Conservation (phyloP, 2,113 vertebrate species). For the Ancistrus triradiatus region DNA sequence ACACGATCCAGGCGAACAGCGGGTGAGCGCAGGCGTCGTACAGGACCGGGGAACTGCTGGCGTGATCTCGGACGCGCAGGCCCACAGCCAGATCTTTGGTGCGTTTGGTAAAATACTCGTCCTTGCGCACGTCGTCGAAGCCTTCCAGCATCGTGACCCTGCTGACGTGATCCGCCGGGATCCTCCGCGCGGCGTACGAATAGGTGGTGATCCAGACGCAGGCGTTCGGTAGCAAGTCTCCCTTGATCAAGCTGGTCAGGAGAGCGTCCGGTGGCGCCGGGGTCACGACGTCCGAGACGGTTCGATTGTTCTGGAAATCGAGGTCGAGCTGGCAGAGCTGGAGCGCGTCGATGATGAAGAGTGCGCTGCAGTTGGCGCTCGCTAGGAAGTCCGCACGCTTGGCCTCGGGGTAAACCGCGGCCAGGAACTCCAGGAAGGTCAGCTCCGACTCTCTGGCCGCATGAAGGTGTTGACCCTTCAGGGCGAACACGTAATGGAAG, state of each 20-base stretch:
- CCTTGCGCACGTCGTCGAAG: conserved; percentile 58
- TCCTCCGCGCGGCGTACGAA: conserved; percentile 42
- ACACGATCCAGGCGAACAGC: conserved; percentile 64
- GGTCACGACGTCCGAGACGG: conserved; percentile 37
- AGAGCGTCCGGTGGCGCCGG: conserved; percentile 48
- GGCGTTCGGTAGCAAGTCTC: conserved; percentile 53
- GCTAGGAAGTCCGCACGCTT: conserved; percentile 46
- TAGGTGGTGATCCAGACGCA: conserved; percentile 63
- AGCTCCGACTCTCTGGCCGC: conserved; percentile 23
- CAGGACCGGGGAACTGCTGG: conserved; percentile 50
- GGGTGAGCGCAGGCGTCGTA: conserved; percentile 56
- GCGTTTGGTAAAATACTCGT: conserved; percentile 57
- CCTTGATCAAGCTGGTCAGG: conserved; percentile 64
- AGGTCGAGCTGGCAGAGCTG: conserved; percentile 58
- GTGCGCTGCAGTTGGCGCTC: conserved; percentile 44
- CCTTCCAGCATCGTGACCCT: conserved; percentile 59
- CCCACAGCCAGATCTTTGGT: conserved; percentile 22
- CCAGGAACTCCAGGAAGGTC: conserved; percentile 55
- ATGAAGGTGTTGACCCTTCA: conserved; percentile 56
- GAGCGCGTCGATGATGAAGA: conserved; percentile 66
- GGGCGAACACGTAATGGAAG: conserved; percentile 61
- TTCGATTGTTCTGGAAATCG: conserved; percentile 56
- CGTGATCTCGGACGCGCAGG: conserved; percentile 36
- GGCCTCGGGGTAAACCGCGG: conserved; percentile 39
- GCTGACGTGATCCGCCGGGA: conserved; percentile 56